phyloP scores from a whole-genome alignment of 2,113 vertebrate genomes.

The Entelurus aequoreus region DNA sequence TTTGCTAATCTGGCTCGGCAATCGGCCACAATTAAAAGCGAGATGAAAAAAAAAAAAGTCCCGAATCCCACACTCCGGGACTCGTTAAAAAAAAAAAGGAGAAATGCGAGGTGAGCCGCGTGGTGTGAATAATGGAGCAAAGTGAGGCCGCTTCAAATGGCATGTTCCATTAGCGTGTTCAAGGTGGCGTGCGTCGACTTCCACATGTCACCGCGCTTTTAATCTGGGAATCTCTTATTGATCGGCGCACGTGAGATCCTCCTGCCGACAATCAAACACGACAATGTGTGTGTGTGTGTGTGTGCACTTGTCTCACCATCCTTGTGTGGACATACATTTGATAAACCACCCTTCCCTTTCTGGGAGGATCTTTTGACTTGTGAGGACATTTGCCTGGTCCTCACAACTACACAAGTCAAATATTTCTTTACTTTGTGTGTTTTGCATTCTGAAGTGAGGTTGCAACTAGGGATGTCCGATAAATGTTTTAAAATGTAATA shows the following conservation, averaged over 20 bases:
- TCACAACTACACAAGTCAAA: too few species aligned
- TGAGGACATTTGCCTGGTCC: too few species aligned
- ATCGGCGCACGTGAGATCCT: conserved; percentile 68
- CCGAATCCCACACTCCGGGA: background rate
- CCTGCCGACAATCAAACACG: conserved; percentile 67
- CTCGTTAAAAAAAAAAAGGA: conserved; percentile 38
- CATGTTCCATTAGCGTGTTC: conserved; percentile 57
- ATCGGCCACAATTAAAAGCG: conserved; percentile 63
- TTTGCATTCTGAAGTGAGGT: too few species aligned
- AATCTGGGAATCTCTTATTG: conserved; percentile 70
- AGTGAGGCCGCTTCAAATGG: conserved; percentile 56
- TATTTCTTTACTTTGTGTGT: too few species aligned
- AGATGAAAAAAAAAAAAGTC: conserved; percentile 51
- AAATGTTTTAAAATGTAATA: too few species aligned
- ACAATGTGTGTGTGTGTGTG: conserved; percentile 31
- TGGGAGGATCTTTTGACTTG: too few species aligned
- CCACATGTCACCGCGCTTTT: conserved; percentile 62
- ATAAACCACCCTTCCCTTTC: too few species aligned
- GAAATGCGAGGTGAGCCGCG: conserved; percentile 48
- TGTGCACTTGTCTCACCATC: too few species aligned
- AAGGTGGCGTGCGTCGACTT: conserved; percentile 46
- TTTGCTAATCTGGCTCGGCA: conserved; percentile 60
- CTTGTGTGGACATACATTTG: too few species aligned
- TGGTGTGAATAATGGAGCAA: conserved; percentile 56
- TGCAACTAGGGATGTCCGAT: too few species aligned